These are phyloP conservation scores for Liopterus haemorrhoidalis DNA, from an alignment of 2,888 invertebrate species.

Conservation along the genomic window DNA sequence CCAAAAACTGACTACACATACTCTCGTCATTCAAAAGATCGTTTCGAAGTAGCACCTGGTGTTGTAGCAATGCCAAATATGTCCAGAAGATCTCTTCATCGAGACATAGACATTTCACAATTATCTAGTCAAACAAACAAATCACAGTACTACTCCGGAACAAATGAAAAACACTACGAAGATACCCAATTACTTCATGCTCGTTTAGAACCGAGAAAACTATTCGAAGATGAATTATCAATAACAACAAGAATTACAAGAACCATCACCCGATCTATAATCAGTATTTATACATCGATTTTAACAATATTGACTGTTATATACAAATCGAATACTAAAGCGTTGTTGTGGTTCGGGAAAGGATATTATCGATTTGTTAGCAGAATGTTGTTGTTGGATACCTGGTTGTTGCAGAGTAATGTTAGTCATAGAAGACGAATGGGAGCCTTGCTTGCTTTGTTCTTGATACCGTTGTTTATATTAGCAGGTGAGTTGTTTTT, in stretches of 20 bases:
- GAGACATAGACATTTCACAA: slow-evolving; percentile 15
- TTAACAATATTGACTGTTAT: slow-evolving; percentile 25
- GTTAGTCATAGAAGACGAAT: slow-evolving; percentile 28
- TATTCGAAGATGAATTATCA: slow-evolving; percentile 34
- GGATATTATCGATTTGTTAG: slow-evolving; percentile 39
- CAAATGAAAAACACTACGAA: no score
- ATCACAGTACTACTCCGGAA: slow-evolving; percentile 33
- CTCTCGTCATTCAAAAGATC: slow-evolving; percentile 73
- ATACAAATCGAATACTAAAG: slow-evolving; percentile 31
- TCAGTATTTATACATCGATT: slow-evolving; percentile 26
- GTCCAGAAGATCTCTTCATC: slow-evolving; percentile 62
- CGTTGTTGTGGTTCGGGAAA: slow-evolving; percentile 35
- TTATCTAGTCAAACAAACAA: slow-evolving; percentile 34
- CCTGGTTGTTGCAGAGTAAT: slow-evolving; percentile 38
- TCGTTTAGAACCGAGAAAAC: slow-evolving; percentile 14
- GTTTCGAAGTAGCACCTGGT: slow-evolving; percentile 72
- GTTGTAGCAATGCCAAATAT: slow-evolving; percentile 83
- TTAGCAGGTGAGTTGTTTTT: slow-evolving; percentile 51
- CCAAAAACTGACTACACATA: slow-evolving; percentile 91
- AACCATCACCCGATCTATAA: slow-evolving; percentile 15
- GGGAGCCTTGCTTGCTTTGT: slow-evolving; percentile 38
- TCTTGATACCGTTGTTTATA: slow-evolving; percentile 51
- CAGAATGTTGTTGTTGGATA: slow-evolving; percentile 43
- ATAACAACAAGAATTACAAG: slow-evolving; percentile 16
- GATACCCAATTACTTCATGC: no score